These are phyloP conservation scores for Piaya cayana DNA, from an alignment of 2,113 vertebrate genomes.

Conservation along the genomic window DNA sequence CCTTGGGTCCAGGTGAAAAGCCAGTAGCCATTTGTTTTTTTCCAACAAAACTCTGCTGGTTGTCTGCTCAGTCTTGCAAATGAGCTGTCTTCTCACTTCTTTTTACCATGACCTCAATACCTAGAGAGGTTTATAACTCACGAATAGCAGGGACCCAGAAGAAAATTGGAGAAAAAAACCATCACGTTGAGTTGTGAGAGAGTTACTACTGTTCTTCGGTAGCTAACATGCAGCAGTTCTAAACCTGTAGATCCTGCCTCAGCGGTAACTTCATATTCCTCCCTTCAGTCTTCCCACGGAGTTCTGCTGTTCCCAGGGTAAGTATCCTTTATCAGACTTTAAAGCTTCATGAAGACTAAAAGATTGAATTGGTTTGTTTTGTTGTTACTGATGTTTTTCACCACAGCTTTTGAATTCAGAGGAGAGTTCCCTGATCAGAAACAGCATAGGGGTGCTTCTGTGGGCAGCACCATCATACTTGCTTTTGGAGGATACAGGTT, in stretches of 20 bases:
- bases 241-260: neutral
- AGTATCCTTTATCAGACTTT: neutral
- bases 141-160: neutral
- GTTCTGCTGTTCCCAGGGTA: neutral
- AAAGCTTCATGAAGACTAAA: neutral
- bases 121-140: neutral
- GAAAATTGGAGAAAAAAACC: neutral
- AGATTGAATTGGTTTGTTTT: neutral
- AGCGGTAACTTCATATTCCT: neutral
- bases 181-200: rapidly evolving
- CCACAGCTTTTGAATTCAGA: neutral
- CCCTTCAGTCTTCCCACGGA: neutral
- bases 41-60: neutral
- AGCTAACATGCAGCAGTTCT: neutral
- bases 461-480: rapidly evolving
- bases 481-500: rapidly evolving
- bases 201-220: neutral
- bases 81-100: neutral
- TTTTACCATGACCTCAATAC: neutral
- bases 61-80: neutral
- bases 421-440: neutral
- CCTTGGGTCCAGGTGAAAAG: neutral
- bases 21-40: neutral
- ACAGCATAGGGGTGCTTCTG: neutral
- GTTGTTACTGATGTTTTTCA: neutral